Base-by-base conservation (phyloP, 2,888 invertebrate genomes). In the Thymelicus lineola region DNA sequence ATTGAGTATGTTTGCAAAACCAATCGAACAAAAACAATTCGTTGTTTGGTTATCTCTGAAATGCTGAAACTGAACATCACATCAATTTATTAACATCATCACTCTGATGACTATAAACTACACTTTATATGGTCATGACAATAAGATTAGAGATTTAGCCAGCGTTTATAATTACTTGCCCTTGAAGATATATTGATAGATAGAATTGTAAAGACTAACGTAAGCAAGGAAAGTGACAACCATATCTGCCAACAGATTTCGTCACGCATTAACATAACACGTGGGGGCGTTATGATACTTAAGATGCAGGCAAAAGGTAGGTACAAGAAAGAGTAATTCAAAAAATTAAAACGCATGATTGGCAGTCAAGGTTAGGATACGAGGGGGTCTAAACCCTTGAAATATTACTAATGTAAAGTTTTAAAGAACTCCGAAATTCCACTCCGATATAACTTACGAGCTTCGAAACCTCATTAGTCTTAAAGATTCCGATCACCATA, bases 201-300 rank as follows among this genome's bases (percentile, higher is more conserved):
- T 12, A 20, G 53, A 53, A 53, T 20, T 20, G 15, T n/a, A 57
- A 36, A 36, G n/a, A 36, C 57, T n/a, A 57, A 57, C 36, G 14
- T 57, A 14, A 57, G 57, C 57, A 15, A 57, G 17, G 53, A 69
- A 57, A 57, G 60, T 36, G 45, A 65, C 46, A 72, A 57, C 61
- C 48, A 48, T 62, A 59, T 15, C 38, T 62, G 57, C 28, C 36
- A 63, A 55, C 48, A 48, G 71, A 73, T 71, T 68, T 68, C 36
- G 50, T 71, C 50, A 62, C 50, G 35, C 45, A 68, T 70, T 70
- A 64, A 61, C 70, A 65, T 61, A 28, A 57, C 17, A 53, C 17
- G 60, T 42, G 68, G 42, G 53, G 72, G 70, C 48, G 70, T 45
- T 61, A 42, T 53, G 67, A 67, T 68, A 58, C 42, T 45, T 61